Conservation (phyloP, 2,888 invertebrate species). For the Punctoribates punctum region DNA sequence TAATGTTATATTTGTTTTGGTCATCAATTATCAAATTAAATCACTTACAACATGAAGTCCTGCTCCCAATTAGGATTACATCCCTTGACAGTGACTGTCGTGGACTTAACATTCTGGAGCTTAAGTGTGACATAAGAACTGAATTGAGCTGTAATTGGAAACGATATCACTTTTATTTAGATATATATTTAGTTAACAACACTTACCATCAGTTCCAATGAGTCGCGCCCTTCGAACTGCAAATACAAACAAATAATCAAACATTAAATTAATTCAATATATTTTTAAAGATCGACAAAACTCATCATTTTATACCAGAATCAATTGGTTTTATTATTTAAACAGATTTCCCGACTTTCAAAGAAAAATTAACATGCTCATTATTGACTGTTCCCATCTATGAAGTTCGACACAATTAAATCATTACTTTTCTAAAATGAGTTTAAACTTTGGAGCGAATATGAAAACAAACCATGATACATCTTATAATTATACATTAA, state of each 20-base stretch:
- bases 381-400: too few relatives aligned
- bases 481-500: too few relatives aligned
- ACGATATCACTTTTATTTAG: neutral
- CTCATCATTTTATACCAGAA: too few relatives aligned
- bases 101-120: conserved; percentile 96
- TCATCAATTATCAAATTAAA: neutral
- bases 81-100: conserved; percentile 94
- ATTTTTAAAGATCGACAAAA: too few relatives aligned
- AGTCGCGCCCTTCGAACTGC: conserved; percentile 56
- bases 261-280: neutral
- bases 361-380: too few relatives aligned
- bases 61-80: conserved; percentile 95
- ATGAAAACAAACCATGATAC: too few relatives aligned
- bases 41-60: conserved; percentile 95
- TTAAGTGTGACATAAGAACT: conserved; percentile 95
- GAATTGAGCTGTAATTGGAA: conserved; percentile 70
- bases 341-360: too few relatives aligned
- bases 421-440: too few relatives aligned
- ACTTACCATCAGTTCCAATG: conserved; percentile 54
- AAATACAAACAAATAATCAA: conserved; percentile 46
- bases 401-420: too few relatives aligned
- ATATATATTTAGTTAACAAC: neutral
- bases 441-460: too few relatives aligned
- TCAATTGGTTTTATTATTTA: neutral
- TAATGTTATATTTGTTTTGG: too few relatives aligned